These are phyloP conservation scores for Drosophila sp. DNA, from an alignment of 1,140 invertebrate species.

Conservation along the genomic window DNA sequence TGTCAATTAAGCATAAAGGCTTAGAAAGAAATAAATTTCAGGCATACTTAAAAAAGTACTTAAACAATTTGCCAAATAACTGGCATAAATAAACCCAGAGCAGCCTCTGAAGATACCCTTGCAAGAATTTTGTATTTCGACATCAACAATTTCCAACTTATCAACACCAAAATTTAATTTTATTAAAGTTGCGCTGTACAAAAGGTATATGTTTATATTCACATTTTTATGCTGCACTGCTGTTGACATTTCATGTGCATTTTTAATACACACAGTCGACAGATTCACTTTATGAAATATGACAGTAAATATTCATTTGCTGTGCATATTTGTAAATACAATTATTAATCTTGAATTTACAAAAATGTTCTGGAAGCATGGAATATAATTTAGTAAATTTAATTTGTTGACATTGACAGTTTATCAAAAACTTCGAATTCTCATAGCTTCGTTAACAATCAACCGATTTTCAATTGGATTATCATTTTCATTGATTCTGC, in stretches of 20 bases:
- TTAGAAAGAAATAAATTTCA: slow-evolving; percentile 9
- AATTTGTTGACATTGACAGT: no score
- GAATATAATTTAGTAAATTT: no score
- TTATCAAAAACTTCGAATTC: no score
- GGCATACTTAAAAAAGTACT: slow-evolving; percentile 12
- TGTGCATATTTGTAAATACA: background rate
- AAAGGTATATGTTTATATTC: background rate
- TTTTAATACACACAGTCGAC: slow-evolving; percentile 4
- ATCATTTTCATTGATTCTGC: no score
- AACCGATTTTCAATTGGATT: no score
- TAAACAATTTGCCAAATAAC: slow-evolving; percentile 25
- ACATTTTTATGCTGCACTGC: no score
- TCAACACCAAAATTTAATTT: background rate
- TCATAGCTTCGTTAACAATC: no score
- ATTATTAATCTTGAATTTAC: no score
- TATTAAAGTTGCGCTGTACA: background rate
- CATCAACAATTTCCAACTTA: background rate
- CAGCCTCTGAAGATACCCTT: background rate
- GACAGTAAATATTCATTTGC: slow-evolving; percentile 15
- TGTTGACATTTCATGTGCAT: slow-evolving; percentile 3
- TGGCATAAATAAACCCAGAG: background rate
- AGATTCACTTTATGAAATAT: background rate
- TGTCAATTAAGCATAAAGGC: slow-evolving; percentile 1
- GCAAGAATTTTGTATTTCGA: background rate
- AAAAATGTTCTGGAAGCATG: no score